Conservation (phyloP, 2,888 invertebrate genomes). For the Leucozona laternaria region DNA sequence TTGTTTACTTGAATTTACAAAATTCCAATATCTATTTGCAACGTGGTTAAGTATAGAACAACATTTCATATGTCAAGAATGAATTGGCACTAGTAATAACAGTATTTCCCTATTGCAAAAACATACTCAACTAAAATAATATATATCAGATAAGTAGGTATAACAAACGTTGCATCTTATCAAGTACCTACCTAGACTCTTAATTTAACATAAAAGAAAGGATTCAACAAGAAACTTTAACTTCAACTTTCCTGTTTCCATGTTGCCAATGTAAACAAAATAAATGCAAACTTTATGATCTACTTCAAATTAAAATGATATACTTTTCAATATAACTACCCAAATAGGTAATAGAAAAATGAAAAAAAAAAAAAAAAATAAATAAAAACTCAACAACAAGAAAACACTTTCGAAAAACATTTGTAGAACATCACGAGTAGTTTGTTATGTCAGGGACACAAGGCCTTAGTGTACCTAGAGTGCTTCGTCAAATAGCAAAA, state of each 20-base stretch:
- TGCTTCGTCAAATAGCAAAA: conserved; percentile 58
- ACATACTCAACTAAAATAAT: not conserved
- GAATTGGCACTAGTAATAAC: not conserved
- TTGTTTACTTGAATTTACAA: too few relatives aligned
- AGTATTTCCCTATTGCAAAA: not conserved
- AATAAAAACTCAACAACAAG: conserved; percentile 39
- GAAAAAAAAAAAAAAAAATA: not conserved
- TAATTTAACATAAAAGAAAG: conserved; percentile 3
- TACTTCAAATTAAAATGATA: not conserved
- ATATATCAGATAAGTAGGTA: not conserved
- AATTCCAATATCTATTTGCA: not conserved
- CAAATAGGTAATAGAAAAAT: not conserved
- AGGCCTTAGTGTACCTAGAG: conserved; percentile 59
- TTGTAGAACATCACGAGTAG: conserved; percentile 71
- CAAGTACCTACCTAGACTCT: too few relatives aligned
- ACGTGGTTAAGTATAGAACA: not conserved
- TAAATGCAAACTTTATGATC: conserved; percentile 11
- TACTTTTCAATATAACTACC: too few relatives aligned
- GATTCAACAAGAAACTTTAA: conserved; percentile 7
- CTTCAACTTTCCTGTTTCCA: not conserved
- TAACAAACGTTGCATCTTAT: not conserved
- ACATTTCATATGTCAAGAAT: not conserved
- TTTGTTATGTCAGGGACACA: conserved; percentile 73
- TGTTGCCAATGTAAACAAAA: not conserved
- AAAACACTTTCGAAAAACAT: conserved; percentile 72